Conservation (phyloP, 1,140 invertebrate genomes). For the Lycorma delicatula region DNA sequence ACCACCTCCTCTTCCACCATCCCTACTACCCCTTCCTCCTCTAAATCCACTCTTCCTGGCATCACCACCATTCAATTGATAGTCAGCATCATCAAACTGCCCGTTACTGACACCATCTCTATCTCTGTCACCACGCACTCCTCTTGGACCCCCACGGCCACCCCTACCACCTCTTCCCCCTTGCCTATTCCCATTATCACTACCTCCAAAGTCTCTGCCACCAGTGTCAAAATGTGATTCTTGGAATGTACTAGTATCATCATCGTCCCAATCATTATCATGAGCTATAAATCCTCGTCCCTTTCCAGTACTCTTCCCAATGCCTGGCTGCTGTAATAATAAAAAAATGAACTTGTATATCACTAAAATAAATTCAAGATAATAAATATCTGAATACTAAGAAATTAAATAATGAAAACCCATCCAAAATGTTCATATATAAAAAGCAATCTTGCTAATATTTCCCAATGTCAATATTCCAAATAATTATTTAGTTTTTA, state of each 20-base stretch:
- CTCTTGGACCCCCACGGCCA: slow-evolving; percentile 5
- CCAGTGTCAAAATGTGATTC: slow-evolving; percentile 10
- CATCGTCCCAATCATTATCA: slow-evolving; percentile 22
- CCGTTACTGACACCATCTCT: slow-evolving; percentile 1
- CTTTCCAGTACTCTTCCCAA: background rate
- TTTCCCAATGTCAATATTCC: too few species aligned
- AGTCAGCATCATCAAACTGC: background rate
- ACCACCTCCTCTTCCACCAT: slow-evolving; percentile 6
- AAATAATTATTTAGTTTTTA: too few species aligned
- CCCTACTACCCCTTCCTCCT: slow-evolving; percentile 6
- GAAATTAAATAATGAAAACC: too few species aligned
- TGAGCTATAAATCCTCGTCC: slow-evolving; percentile 25
- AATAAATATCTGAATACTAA: too few species aligned
- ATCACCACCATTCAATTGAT: background rate
- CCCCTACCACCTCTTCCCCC: slow-evolving; percentile 21
- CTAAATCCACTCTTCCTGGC: background rate
- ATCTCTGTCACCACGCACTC: slow-evolving; percentile 16
- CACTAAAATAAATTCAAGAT: too few species aligned
- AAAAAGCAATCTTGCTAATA: too few species aligned
- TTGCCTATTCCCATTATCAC: slow-evolving; percentile 15
- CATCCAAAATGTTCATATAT: too few species aligned
- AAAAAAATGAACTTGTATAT: too few species aligned
- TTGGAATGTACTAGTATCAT: background rate
- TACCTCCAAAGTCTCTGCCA: background rate
- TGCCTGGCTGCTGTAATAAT: too few species aligned